Evolutionary conservation across 2,797 vertebrate genomes (phyloP).

Genomic region (Esox lucius): DNA sequence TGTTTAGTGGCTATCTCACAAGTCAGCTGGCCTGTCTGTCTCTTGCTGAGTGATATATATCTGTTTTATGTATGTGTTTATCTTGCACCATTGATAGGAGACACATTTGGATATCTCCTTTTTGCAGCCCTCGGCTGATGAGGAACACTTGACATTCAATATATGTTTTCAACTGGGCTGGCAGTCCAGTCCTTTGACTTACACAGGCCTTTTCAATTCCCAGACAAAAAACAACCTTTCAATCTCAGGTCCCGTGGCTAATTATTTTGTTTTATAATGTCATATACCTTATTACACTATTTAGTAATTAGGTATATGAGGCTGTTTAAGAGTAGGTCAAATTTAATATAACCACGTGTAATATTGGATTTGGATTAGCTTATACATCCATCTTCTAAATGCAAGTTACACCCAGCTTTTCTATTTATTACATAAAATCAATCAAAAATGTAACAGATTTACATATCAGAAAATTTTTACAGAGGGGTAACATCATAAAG

Average conservation of each 20-base stretch:
- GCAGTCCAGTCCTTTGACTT: conserved; percentile 53
- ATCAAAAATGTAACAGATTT: no score
- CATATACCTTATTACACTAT: not conserved
- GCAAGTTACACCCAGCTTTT: no score
- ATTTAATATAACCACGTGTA: no score
- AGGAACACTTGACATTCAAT: conserved; percentile 34
- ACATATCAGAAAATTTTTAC: no score
- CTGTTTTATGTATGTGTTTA: conserved; percentile 20
- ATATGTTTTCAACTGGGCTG: conserved; percentile 19
- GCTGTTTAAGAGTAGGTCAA: no score
- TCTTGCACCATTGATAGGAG: conserved; percentile 21
- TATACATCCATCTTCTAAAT: no score
- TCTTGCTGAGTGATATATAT: conserved; percentile 25
- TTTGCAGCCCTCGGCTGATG: conserved; percentile 39
- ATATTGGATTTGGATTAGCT: no score
- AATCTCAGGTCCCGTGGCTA: not conserved
- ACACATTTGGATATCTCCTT: conserved; percentile 49
- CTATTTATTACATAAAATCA: no score
- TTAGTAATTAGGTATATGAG: not conserved
- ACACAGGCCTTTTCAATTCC: conserved; percentile 42
- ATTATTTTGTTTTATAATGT: conserved; percentile 34
- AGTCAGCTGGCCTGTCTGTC: conserved; percentile 28
- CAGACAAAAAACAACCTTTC: conserved; percentile 30
- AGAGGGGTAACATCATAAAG: no score
- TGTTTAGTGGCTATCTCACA: conserved; percentile 11